Percentiles rank a stretch among this genome's conserved stretches.
Evolutionary conservation across 2,888 invertebrate species (phyloP).

Genomic region (Tenthredo scrophulariae): DNA sequence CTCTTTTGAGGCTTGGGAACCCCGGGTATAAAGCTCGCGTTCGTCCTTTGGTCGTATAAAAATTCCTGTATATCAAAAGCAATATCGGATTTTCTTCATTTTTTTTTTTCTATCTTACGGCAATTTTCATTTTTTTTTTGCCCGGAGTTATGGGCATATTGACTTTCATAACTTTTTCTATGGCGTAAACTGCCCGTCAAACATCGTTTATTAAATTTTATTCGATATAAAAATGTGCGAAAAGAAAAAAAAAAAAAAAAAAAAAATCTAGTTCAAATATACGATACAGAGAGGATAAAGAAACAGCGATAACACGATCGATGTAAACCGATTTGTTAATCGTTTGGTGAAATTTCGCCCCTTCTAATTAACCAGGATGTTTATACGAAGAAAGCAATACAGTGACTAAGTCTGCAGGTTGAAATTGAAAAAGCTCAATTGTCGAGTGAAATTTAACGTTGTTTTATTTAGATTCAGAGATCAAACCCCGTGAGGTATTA

Average conservation of each 20-base stretch:
- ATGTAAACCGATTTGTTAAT: neutral
- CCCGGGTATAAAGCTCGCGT: neutral
- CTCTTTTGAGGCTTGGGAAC: neutral
- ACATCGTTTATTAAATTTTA: neutral
- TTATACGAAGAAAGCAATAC: neutral
- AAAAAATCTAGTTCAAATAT: too few relatives aligned
- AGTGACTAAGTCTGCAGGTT: neutral
- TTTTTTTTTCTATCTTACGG: neutral
- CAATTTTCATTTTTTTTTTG: neutral
- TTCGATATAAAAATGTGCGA: neutral
- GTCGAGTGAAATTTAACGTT: neutral
- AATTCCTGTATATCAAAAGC: constrained; percentile 29
- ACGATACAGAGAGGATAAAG: too few relatives aligned
- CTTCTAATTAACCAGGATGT: neutral
- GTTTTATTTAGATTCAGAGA: constrained; percentile 17
- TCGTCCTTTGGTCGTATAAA: neutral
- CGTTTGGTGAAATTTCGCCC: neutral
- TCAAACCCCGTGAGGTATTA: neutral
- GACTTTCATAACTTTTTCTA: neutral
- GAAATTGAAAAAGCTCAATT: neutral
- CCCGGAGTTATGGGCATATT: neutral
- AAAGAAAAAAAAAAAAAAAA: neutral
- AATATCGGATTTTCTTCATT: constrained; percentile 3
- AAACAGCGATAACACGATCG: neutral
- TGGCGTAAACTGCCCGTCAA: neutral